phyloP scores from a whole-genome alignment of 2,797 vertebrate species.

The Neoniphon sammara region DNA sequence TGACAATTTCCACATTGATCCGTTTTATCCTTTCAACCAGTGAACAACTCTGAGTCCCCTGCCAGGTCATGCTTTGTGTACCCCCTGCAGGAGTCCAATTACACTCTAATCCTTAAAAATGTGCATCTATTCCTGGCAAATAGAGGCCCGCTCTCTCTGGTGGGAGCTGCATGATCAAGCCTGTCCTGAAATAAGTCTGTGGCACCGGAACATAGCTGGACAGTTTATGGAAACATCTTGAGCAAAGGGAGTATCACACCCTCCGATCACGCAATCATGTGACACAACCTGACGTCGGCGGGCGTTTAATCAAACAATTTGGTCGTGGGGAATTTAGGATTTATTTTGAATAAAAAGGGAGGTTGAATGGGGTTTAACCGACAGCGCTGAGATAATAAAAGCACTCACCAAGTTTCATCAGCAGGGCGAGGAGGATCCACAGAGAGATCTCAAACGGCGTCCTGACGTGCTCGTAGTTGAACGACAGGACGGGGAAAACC shows the following conservation, averaged over 20 bases:
- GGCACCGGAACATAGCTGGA: background rate
- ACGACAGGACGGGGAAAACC: constrained; percentile 88
- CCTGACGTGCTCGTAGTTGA: constrained; percentile 86
- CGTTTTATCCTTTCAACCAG: background rate
- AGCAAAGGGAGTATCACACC: background rate
- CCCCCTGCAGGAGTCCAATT: background rate
- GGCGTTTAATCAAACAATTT: too few species aligned
- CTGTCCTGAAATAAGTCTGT: constrained; percentile 10
- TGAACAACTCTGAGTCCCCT: constrained; percentile 10
- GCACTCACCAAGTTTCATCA: constrained; percentile 94
- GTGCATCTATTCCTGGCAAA: background rate
- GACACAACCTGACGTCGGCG: too few species aligned
- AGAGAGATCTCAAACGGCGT: constrained; percentile 92
- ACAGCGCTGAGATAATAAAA: too few species aligned
- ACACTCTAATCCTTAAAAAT: constrained; percentile 19
- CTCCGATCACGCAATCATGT: too few species aligned
- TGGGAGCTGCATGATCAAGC: background rate
- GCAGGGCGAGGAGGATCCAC: constrained; percentile 94
- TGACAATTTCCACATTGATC: background rate
- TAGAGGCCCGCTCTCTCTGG: background rate
- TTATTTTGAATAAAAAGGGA: background rate
- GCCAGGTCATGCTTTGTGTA: background rate
- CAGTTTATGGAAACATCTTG: background rate
- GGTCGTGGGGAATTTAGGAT: background rate
- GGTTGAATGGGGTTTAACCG: too few species aligned